A percentile compares a stretch with the other conserved stretches of the same genome.
These are phyloP conservation scores for Psophia crepitans DNA, from an alignment of 2,113 vertebrate genomes.

Conservation along the genomic window DNA sequence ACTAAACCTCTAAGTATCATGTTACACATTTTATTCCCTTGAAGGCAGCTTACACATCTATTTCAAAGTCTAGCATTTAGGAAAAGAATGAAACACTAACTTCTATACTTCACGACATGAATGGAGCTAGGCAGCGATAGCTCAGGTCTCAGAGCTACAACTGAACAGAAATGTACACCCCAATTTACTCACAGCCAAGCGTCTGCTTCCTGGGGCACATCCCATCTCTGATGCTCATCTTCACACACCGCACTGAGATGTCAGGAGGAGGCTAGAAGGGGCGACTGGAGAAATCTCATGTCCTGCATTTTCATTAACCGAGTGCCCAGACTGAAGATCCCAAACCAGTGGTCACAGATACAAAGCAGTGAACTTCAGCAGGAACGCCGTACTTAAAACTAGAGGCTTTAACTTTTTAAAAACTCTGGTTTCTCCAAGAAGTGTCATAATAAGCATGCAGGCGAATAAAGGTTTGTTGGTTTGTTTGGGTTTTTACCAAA, in stretches of 20 bases:
- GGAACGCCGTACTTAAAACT: neutral
- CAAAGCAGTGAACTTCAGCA: neutral
- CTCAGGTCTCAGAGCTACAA: neutral
- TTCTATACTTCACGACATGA: neutral
- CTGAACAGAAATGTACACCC: neutral
- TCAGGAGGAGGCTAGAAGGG: neutral
- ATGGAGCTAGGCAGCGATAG: neutral
- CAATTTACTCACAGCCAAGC: neutral
- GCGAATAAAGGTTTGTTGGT: neutral
- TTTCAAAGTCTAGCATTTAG: neutral
- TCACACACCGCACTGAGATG: rapidly evolving
- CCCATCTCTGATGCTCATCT: rapidly evolving
- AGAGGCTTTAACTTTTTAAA: neutral
- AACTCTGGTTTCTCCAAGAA: neutral
- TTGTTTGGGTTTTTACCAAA: neutral
- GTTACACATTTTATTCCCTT: neutral
- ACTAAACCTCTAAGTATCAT: neutral
- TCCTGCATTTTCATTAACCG: neutral
- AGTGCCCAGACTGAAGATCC: neutral
- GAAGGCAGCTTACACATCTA: neutral
- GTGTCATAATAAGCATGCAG: neutral
- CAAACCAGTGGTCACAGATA: neutral
- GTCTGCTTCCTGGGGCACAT: rapidly evolving
- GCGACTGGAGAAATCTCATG: rapidly evolving
- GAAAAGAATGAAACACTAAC: neutral